Evolutionary conservation across 2,888 invertebrate species (phyloP), one percentile per base, ranked within the genome.

Genomic region (Drosophila acutilabella): DNA sequence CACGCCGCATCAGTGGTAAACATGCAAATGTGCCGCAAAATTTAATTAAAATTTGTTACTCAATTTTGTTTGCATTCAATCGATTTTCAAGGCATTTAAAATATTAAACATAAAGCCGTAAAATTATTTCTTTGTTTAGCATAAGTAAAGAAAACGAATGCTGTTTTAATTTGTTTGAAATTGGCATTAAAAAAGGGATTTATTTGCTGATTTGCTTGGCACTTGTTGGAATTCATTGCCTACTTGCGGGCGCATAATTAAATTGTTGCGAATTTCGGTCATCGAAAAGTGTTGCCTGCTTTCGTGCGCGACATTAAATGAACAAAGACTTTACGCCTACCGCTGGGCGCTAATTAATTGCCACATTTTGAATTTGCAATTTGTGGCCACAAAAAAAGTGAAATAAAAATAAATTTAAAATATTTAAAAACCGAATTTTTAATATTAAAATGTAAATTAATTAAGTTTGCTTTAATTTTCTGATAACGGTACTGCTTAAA

Each of bases 21-120:
- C 11, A 14, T 13, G 23, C 54, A 13, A 57, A 45, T 20, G 23
- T 23, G 23, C n/a, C n/a, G 40, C n/a, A 11, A 47, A 65, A 53
- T 60, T 58, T 42, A 69, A 78, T 78, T 73, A 69, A 66, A 81
- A 61, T 45, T 14, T 11, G 57, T 57, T 45, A 45, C 53, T 38
- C 45, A 48, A 38, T 48, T 57, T 41, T 52, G 60, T n/a, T 48
- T 47, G 18, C 33, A 18, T 57, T 51, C 18, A 40, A 51, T 42
- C 20, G 67, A 54, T 58, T 47, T 36, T 41, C 4, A 13, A 48
- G 11, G 5, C 16, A 16, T 8, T 20, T 23, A 1, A 38, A 40
- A 52, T 48, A 18, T 23, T 40, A 13, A 48, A 40, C 16, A 40
- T 36, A 30, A 30, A 30, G 30, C 30, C 8, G 30, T 8, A 8